Evolutionary conservation across 2,797 vertebrate genomes (phyloP).

Genomic region (Centropyge bicolor): DNA sequence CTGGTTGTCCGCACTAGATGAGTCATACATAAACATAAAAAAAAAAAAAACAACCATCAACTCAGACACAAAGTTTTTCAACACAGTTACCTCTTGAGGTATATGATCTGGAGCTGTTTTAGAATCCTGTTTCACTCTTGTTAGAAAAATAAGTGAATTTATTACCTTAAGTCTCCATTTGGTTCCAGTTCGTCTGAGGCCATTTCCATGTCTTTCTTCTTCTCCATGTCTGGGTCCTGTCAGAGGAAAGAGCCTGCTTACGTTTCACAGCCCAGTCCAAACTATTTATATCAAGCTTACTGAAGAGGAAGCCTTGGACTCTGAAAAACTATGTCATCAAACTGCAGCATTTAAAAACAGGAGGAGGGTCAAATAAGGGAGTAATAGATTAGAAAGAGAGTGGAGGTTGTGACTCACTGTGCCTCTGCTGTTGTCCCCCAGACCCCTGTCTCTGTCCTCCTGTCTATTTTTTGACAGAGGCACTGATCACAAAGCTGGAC

Average conservation of each 20-base stretch:
- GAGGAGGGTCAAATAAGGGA: neutral
- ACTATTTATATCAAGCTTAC: neutral
- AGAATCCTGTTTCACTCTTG: neutral
- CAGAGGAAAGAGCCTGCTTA: constrained; percentile 8
- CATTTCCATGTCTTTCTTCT: constrained; percentile 28
- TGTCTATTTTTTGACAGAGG: neutral
- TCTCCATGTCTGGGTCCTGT: constrained; percentile 58
- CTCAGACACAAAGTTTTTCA: neutral
- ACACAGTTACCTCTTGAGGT: neutral
- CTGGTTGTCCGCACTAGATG: constrained; percentile 44
- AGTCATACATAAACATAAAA: neutral
- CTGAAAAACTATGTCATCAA: neutral
- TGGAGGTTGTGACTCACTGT: neutral
- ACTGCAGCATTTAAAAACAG: neutral
- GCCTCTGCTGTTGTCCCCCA: neutral
- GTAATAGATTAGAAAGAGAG: neutral
- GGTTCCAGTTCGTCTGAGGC: constrained; percentile 19
- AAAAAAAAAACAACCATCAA: neutral
- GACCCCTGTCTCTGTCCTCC: neutral
- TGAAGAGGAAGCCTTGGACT: neutral
- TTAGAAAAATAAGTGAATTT: neutral
- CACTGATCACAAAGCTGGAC: neutral
- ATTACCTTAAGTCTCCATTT: constrained; percentile 71
- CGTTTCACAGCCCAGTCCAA: neutral
- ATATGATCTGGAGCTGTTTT: neutral